Evolutionary conservation across 2,113 vertebrate species (phyloP), one percentile per base, ranked within the genome.

Genomic region (Sinocyclocheilus rhinocerous): DNA sequence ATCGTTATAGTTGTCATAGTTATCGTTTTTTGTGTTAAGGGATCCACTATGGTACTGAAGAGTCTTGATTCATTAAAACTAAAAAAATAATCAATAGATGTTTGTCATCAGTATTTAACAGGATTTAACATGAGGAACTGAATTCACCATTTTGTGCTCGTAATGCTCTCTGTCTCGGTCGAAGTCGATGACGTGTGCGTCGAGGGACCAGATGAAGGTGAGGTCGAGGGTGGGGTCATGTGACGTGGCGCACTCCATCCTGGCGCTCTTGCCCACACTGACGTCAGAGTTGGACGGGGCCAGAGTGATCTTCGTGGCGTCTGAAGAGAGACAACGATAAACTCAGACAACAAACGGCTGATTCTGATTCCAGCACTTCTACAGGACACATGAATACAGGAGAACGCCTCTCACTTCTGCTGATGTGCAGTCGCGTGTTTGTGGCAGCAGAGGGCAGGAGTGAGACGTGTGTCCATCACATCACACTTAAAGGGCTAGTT

Each of bases 151-250:
- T 63, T 91, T 93, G 84, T 96, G 95, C 89, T 97, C 95, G 86
- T 97, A 98, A 89, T 98, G 96, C 7, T 94, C 93, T 0, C 94
- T 92, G 4, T 98, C 95, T 89, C 93, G 96, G 91, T 96, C 96
- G 73, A 97, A 94, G 92, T 99, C 97, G 63, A 99, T 96, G 88
- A 95, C 92, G 33, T 95, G 96, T 84, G 95, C 96, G 61, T 98
- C 97, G 81, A 98, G 93, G 83, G 97, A 95, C 98, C 98, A 99
- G 89, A 98, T 94, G 90, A 99, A 99, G 6, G 97, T 97, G 91
- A 99, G 95, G 90, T 99, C 98, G 88, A 99, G 91, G 6, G 93
- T 90, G 2, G 93, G 87, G 90, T 99, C 98, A 63, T 97, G 96
- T 70, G 96, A 97, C 0, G 98, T 98, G 1, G 93, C 95, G 22